Base-by-base conservation (phyloP, 2,888 invertebrate species). In the Acronicta aceris region DNA sequence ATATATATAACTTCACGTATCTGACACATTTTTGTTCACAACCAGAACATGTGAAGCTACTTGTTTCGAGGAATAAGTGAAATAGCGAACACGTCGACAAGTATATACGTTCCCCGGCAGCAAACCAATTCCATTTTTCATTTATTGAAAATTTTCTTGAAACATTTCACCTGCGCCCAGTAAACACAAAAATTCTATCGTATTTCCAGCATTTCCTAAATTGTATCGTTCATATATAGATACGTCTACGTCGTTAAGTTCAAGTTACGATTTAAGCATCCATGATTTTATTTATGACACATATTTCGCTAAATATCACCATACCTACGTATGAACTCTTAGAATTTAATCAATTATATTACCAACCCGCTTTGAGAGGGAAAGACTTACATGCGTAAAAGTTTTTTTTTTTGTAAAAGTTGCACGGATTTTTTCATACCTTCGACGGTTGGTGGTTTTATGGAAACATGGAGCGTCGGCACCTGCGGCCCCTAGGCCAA, bases 131-230 rank as follows among this genome's bases (percentile, higher is more conserved):
- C 73, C 79, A 89, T 86, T 83, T 90, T 88, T 88, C 88, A 89
- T 87, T 82, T 87, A 87, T 87, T 84, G 88, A 84, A 88, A 86
- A 59, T 81, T 87, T 85, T 80, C 80, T 82, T 78, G 79, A 79
- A 85, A 87, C 82, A 81, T 85, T 85, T 87, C 90, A 91, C 90
- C 92, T 91, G 91, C 80, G 87, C 79, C 86, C 85, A 77, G 84
- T 80, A 82, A 85, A 83, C 82, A 83, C 67, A 85, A 82, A 86
- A 88, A 90, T 89, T 82, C 86, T 88, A 89, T 89, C 78, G 55
- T 75, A 86, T 81, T 84, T 86, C 80, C 80, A 75, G 78, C 70
- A 80, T 83, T 83, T 74, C 75, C 56, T 79, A 78, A 59, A 74
- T 71, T 49, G 56, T 53, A 48, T 45, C 17, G 16, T 41, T 46